Base-by-base conservation (phyloP, 2,797 vertebrate species). In the Arnoldichthys spilopterus region DNA sequence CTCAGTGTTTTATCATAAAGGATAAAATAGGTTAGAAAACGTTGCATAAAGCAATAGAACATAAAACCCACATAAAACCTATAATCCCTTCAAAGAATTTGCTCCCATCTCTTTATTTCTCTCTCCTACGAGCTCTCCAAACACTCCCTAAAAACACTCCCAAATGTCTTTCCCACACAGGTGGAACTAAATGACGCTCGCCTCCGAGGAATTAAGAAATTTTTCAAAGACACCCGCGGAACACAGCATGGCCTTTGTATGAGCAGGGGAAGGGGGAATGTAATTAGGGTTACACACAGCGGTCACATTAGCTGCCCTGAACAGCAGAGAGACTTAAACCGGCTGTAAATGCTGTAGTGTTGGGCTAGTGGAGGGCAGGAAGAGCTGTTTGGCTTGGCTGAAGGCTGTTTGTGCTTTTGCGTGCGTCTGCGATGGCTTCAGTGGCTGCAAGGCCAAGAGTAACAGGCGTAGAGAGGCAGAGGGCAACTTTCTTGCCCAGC, bases 131-230 rank as follows among this genome's bases (percentile, higher is more conserved):
- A 49, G 54, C 18, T 62, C 12, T 70, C 26, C 1, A 20, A 40
- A 43, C 34, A 22, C 22, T n/a, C 72, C 37, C 28, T 5, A 45
- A 58, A 6, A 59, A 6, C 47, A 47, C 87, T 87, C 85, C 82
- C 80, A 63, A 81, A 58, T 74, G 67, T 85, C 87, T 64, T 86
- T 75, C 32, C 69, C 74, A 32, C 79, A 69, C 83, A 81, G 74
- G 84, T 82, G 53, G 85, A 92, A 88, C 87, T 87, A 87, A 91
- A 88, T 85, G 82, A 76, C 7, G 64, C 76, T 22, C 16, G 7
- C 88, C 86, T 86, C 83, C 61, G 32, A 77, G 78, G 86, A 76
- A 51, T 70, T 20, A 2, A 84, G 74, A 84, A 85, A 88, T 90
- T 86, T 88, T 62, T 49, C 80, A 62, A 77, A 49, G 78, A 92